Evolutionary conservation across 2,113 vertebrate species (phyloP).

Genomic region (Puntigrus tetrazona): DNA sequence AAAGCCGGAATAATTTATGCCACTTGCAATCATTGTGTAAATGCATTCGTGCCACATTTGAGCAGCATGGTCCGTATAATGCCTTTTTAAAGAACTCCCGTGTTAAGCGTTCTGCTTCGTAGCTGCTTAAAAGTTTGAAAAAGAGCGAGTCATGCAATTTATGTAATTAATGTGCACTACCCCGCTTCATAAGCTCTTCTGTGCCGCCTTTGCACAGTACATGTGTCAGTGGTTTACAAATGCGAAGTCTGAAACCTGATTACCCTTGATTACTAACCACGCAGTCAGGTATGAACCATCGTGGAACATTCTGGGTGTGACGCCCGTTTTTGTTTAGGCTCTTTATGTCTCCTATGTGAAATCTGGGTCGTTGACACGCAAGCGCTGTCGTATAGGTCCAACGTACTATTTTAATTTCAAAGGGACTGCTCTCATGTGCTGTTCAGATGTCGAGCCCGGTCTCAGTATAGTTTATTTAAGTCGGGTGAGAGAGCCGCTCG

Average conservation of each 20-base stretch:
- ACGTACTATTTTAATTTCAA: background rate
- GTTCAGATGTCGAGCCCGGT: background rate
- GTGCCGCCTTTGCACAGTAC: background rate
- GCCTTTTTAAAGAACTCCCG: no score
- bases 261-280: background rate
- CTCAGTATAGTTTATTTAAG: background rate
- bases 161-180: no score
- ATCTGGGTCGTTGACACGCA: background rate
- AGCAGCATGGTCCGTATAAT: no score
- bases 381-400: background rate
- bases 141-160: no score
- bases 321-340: no score
- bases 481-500: conserved; percentile 21
- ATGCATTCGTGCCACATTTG: background rate
- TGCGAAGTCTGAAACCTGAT: background rate
- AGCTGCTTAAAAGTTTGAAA: no score
- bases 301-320: background rate
- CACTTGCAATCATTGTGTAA: background rate
- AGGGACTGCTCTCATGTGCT: background rate
- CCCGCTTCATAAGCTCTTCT: background rate
- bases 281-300: background rate
- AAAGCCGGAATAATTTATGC: background rate
- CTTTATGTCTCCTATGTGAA: background rate
- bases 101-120: no score
- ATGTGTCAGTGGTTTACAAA: background rate